Conservation (phyloP, 2,888 invertebrate genomes). For the Dynastes hyllus region DNA sequence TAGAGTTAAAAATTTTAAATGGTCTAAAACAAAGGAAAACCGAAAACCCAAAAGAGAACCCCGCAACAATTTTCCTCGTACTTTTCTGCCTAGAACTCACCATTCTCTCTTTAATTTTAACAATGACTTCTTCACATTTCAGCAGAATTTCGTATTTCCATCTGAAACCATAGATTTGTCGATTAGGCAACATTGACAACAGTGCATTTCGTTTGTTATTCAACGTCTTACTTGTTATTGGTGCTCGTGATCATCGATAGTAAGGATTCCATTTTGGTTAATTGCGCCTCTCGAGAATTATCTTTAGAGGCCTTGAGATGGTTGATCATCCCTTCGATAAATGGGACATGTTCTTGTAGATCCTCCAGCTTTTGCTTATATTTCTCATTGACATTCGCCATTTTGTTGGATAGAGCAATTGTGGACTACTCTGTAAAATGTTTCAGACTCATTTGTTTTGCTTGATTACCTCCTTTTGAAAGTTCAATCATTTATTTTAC, state of each 20-base stretch:
- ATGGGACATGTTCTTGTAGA: conserved; percentile 83
- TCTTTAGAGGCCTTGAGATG: conserved; percentile 75
- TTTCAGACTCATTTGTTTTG: too few species aligned
- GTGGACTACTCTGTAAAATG: too few species aligned
- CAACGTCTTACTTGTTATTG: conserved; percentile 76
- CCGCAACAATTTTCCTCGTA: neutral
- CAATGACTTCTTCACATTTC: conserved; percentile 81
- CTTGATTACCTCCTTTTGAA: too few species aligned
- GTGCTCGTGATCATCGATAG: conserved; percentile 77
- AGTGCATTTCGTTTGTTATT: too few species aligned
- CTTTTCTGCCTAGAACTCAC: conserved; percentile 68
- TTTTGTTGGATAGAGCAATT: conserved; percentile 52
- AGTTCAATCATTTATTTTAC: too few species aligned
- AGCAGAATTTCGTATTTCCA: conserved; percentile 80
- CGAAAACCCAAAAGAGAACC: too few species aligned
- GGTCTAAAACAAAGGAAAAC: neutral
- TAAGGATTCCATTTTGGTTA: conserved; percentile 78
- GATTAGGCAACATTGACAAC: neutral
- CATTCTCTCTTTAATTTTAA: conserved; percentile 80
- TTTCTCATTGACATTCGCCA: conserved; percentile 67
- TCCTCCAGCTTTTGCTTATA: conserved; percentile 78
- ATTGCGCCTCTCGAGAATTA: conserved; percentile 75
- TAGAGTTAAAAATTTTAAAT: neutral
- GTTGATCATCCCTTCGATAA: conserved; percentile 80
- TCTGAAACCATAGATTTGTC: conserved; percentile 69